Conservation (phyloP, 2,888 invertebrate genomes). For the Nebria brevicollis region DNA sequence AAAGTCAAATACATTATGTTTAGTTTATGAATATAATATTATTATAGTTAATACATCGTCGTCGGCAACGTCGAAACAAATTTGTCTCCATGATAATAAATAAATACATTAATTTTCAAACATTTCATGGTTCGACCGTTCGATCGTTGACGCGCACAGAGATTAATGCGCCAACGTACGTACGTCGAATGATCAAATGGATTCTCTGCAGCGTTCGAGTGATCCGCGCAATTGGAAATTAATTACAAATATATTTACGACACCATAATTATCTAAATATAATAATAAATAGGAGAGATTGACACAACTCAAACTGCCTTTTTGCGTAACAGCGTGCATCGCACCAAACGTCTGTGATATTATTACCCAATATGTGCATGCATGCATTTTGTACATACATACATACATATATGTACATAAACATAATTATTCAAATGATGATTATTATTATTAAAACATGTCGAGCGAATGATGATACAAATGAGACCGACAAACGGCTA, state of each 20-base stretch:
- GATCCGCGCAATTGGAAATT: too few species aligned
- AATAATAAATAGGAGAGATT: not conserved
- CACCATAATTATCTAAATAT: too few species aligned
- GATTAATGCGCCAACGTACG: too few species aligned
- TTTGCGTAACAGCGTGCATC: slow-evolving; percentile 32
- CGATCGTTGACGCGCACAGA: too few species aligned
- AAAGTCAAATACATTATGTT: not conserved
- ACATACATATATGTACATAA: slow-evolving; percentile 10
- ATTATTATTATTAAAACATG: not conserved
- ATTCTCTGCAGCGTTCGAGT: too few species aligned
- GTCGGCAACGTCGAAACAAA: not conserved
- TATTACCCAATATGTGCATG: slow-evolving; percentile 39
- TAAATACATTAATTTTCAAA: too few species aligned
- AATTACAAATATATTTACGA: too few species aligned
- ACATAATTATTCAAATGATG: not conserved
- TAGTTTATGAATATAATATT: not conserved
- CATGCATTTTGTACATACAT: slow-evolving; percentile 2
- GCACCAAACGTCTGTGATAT: slow-evolving; percentile 41
- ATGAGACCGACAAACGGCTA: not conserved
- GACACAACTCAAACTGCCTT: slow-evolving; percentile 34
- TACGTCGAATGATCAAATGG: too few species aligned
- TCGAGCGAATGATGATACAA: not conserved
- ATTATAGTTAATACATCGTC: not conserved
- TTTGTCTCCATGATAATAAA: not conserved
- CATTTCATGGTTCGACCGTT: too few species aligned